phyloP scores from a whole-genome alignment of 1,140 invertebrate species.

The Trachelipus rathkii region DNA sequence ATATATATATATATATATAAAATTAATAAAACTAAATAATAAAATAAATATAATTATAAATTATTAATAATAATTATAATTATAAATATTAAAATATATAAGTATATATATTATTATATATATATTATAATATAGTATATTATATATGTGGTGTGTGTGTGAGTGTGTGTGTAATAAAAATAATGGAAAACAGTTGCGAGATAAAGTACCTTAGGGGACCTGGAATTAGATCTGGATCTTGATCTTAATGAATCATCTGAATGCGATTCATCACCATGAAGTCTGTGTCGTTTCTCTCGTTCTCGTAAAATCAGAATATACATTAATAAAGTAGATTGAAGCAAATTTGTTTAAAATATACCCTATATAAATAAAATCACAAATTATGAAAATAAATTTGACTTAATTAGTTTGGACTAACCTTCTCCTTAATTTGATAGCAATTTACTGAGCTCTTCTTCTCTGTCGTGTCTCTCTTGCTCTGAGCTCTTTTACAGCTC shows the following conservation, averaged over 20 bases:
- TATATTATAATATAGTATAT: too few relatives aligned
- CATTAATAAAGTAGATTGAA: background rate
- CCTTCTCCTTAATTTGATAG: constrained; percentile 76
- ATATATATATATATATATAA: too few relatives aligned
- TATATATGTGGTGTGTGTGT: too few relatives aligned
- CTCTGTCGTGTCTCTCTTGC: constrained; percentile 77
- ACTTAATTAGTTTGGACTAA: constrained; percentile 49
- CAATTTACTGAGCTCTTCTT: constrained; percentile 83
- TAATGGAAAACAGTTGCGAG: too few relatives aligned
- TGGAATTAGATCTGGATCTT: constrained; percentile 31
- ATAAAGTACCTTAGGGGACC: constrained; percentile 6
- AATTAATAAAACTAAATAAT: too few relatives aligned
- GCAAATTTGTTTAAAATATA: too few relatives aligned
- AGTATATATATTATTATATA: too few relatives aligned
- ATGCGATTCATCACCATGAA: constrained; percentile 34
- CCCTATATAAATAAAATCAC: background rate
- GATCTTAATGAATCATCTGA: constrained; percentile 36
- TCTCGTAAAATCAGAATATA: constrained; percentile 28
- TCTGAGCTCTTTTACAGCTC: constrained; percentile 78
- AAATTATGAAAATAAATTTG: background rate
- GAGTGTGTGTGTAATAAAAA: too few relatives aligned
- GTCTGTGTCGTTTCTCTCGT: constrained; percentile 36
- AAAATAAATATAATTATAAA: too few relatives aligned
- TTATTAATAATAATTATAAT: too few relatives aligned
- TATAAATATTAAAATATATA: too few relatives aligned